phyloP scores from a whole-genome alignment of 2,113 vertebrate genomes.

The Neolamprologus kungweensis region DNA sequence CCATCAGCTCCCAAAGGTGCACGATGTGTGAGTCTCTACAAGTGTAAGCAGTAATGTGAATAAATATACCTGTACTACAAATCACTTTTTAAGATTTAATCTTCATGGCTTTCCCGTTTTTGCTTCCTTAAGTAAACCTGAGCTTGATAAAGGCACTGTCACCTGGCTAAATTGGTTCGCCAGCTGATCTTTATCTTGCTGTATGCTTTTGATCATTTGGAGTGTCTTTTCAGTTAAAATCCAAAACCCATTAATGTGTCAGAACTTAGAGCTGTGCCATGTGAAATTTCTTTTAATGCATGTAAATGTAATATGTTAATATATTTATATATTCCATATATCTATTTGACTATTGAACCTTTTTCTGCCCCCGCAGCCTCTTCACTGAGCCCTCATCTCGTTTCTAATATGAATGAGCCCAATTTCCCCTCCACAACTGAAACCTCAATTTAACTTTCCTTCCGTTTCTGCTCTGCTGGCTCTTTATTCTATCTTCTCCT shows the following conservation, averaged over 20 bases:
- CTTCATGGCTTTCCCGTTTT: neutral
- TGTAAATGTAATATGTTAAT: neutral
- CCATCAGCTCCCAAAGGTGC: neutral
- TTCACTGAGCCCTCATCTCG: neutral
- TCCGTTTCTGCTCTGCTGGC: neutral
- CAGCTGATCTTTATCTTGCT: neutral
- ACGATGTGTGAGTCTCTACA: neutral
- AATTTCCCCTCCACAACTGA: neutral
- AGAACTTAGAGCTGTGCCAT: neutral
- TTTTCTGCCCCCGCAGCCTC: neutral
- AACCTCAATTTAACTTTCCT: neutral
- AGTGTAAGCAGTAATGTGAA: neutral
- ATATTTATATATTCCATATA: neutral
- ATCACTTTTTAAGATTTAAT: neutral
- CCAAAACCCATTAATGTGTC: neutral
- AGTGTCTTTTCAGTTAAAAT: neutral
- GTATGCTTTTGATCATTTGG: neutral
- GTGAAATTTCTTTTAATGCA: neutral
- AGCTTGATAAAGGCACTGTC: neutral
- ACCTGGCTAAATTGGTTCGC: too few relatives aligned
- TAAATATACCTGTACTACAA: neutral
- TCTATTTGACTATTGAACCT: neutral
- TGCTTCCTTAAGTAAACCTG: neutral
- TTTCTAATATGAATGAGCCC: neutral
- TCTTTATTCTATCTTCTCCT: neutral